These are phyloP conservation scores for Chrysolina americana DNA, from an alignment of 2,888 invertebrate species.

Conservation along the genomic window DNA sequence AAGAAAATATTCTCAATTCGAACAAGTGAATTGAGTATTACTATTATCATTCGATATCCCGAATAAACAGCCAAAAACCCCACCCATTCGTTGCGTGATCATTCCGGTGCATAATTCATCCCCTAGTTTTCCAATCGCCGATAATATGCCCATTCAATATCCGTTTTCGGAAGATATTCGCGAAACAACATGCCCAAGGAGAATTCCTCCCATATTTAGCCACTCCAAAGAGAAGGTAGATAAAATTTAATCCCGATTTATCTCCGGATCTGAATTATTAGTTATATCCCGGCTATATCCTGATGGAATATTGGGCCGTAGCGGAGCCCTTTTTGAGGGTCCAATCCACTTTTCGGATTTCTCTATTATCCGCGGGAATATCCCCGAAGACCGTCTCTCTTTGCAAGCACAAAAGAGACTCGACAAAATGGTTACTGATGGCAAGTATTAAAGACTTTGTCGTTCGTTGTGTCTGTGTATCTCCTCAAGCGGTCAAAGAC, in stretches of 20 bases:
- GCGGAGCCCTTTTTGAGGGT: constrained; percentile 52
- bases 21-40: too few relatives aligned
- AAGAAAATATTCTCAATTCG: too few relatives aligned
- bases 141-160: constrained; percentile 22
- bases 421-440: constrained; percentile 64
- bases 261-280: constrained; percentile 59
- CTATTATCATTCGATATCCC: too few relatives aligned
- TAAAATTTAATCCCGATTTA: constrained; percentile 56
- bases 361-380: constrained; percentile 60
- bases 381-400: constrained; percentile 58
- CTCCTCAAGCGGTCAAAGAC: constrained; percentile 27
- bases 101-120: neutral
- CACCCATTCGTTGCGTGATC: neutral
- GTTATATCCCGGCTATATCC: constrained; percentile 54
- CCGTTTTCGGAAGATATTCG: neutral
- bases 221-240: constrained; percentile 35
- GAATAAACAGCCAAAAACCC: too few relatives aligned
- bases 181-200: constrained; percentile 22
- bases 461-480: too few relatives aligned
- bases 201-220: constrained; percentile 17
- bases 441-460: constrained; percentile 54
- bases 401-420: constrained; percentile 57
- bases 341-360: constrained; percentile 61
- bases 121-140: neutral
- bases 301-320: constrained; percentile 57